Base-by-base conservation (phyloP, 1,140 invertebrate species). In the Goniozus legneri region DNA sequence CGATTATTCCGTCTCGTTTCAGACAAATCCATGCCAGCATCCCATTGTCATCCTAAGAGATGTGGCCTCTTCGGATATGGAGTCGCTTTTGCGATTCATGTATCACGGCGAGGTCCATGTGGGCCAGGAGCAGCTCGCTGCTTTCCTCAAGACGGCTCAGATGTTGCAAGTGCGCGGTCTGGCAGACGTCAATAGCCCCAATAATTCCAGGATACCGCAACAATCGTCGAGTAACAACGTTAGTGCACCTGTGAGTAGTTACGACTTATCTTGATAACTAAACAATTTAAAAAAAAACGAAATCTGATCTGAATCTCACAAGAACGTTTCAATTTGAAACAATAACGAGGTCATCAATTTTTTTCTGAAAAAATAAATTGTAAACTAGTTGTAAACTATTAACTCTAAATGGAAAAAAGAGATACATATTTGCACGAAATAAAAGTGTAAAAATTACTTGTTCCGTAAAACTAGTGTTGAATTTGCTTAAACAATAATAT, bases 61-160 rank as follows among this genome's bases (percentile, higher is more conserved):
- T 71, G 89, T 95, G 2, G 83, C 87, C 44, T 84, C 90, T 62
- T 84, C 89, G 60, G 91, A 94, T 64, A 90, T 95, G 79, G 90
- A 94, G 69, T 91, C 89, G 56, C 79, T 96, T 50, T 79, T 96
- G 48, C 86, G 89, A 69, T 95, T 95, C 77, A 95, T 95, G 91
- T 96, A 95, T 73, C 89, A 92, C 73, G 92, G 92, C 32, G 92
- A 95, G 77, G 92, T 96, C 3, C 88, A 92, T 69, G 89, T 95
- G 50, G 88, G 89, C 35, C 89, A 95, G 68, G 91, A 94, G 62
- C 89, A 93, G 60, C 77, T 96, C 52, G 82, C 85, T 43, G 87
- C 91, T 60, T 92, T 95, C 69, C 78, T 95, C 46, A 88, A 91
- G 71, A 92, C 91, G 31, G 92, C 92, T 18, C 90, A 94, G 75